Percentiles rank a stretch among this genome's conserved stretches.
These are phyloP conservation scores for Sminthurides bifidus DNA, from an alignment of 1,140 invertebrate genomes.

Conservation along the genomic window DNA sequence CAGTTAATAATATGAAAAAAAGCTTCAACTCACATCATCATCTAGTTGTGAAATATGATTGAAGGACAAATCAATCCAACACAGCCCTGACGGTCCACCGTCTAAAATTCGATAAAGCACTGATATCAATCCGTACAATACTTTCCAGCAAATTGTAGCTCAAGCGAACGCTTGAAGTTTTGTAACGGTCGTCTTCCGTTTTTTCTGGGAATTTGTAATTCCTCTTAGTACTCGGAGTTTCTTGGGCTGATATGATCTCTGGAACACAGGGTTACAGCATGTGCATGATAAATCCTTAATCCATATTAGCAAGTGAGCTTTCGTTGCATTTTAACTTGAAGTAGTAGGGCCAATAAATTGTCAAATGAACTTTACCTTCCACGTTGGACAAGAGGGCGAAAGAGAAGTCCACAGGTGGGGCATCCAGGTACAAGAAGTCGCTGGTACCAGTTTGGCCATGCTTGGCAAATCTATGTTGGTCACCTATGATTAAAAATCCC, in stretches of 20 bases:
- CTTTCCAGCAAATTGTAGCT: slow-evolving; percentile 26
- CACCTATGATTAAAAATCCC: slow-evolving; percentile 24
- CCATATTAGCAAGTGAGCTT: not conserved
- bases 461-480: slow-evolving; percentile 24
- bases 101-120: slow-evolving; percentile 28
- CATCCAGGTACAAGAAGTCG: slow-evolving; percentile 13
- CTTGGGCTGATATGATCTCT: slow-evolving; percentile 18
- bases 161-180: slow-evolving; percentile 23
- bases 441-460: not conserved
- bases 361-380: slow-evolving; percentile 9
- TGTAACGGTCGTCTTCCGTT: slow-evolving; percentile 23
- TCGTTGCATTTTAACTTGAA: not conserved
- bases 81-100: slow-evolving; percentile 26
- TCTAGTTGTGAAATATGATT: slow-evolving; percentile 24
- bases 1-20: slow-evolving; percentile 1
- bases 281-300: not conserved
- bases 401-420: slow-evolving; percentile 28
- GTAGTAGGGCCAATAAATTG: not conserved
- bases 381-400: slow-evolving; percentile 20
- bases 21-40: slow-evolving; percentile 21
- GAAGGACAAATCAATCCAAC: slow-evolving; percentile 28
- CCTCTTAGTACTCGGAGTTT: slow-evolving; percentile 15
- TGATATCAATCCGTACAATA: slow-evolving; percentile 21
- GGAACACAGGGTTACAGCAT: not conserved
- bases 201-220: slow-evolving; percentile 19